Percentiles rank a stretch among this genome's conserved stretches.
These are phyloP conservation scores for Erynnis tages DNA, from an alignment of 2,888 invertebrate genomes.

Conservation along the genomic window DNA sequence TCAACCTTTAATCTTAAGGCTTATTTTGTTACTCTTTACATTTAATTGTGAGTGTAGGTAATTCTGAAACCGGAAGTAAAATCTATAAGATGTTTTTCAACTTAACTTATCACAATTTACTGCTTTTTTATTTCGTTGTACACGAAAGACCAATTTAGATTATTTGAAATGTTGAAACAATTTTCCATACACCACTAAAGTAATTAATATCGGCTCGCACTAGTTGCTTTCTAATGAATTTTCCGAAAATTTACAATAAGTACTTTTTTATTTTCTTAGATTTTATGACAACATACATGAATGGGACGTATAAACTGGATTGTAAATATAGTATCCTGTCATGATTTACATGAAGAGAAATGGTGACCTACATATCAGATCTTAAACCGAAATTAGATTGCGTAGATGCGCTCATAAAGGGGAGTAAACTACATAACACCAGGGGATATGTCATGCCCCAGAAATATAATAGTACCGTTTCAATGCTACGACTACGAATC, in stretches of 20 bases:
- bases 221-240: no score
- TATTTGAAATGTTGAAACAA: no score
- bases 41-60: no score
- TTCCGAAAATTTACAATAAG: no score
- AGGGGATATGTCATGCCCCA: conserved; percentile 72
- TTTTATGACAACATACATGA: no score
- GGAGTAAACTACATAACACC: conserved; percentile 54
- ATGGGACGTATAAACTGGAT: no score
- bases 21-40: no score
- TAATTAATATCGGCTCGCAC: no score
- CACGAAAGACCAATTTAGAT: background rate
- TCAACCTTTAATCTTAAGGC: no score
- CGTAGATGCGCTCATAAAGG: conserved; percentile 51
- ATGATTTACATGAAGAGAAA: conserved; percentile 17
- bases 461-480: conserved; percentile 57
- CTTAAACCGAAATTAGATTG: conserved; percentile 69
- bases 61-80: no score
- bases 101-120: background rate
- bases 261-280: no score
- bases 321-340: background rate
- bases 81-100: background rate
- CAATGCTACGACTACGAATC: conserved; percentile 42
- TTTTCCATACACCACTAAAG: no score
- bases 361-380: conserved; percentile 58
- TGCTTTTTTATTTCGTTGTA: background rate